These are phyloP conservation scores for Drosophila kikkawai DNA, from an alignment of 1,140 invertebrate species.

Conservation along the genomic window DNA sequence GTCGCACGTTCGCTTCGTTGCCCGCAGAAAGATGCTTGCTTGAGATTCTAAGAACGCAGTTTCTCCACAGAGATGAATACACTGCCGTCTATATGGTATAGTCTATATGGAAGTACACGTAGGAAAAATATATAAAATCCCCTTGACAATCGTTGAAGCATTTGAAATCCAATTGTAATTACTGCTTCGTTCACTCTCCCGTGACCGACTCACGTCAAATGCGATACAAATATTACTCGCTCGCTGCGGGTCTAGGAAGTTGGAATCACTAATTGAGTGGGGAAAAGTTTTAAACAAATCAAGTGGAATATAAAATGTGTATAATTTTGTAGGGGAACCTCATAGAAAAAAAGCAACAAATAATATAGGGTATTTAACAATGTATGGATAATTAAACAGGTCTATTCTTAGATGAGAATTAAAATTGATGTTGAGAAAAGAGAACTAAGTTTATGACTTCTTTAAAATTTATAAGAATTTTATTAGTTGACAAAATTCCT, in stretches of 20 bases:
- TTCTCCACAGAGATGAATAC: constrained; percentile 18
- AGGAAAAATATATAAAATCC: constrained; percentile 43
- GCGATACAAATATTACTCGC: constrained; percentile 42
- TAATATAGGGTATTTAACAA: constrained; percentile 6
- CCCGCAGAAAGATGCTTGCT: constrained; percentile 25
- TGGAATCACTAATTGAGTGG: constrained; percentile 32
- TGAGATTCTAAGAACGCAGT: constrained; percentile 49
- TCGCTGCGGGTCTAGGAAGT: constrained; percentile 42
- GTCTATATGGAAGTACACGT: constrained; percentile 12
- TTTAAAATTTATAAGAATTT: too few species aligned
- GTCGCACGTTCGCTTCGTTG: constrained; percentile 36
- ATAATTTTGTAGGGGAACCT: not conserved
- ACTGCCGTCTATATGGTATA: not conserved
- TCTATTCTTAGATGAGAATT: not conserved
- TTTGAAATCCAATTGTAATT: constrained; percentile 47
- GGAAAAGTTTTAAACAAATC: constrained; percentile 44
- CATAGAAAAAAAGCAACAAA: not conserved
- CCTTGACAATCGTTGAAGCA: constrained; percentile 35
- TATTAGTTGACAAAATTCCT: too few species aligned
- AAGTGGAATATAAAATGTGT: constrained; percentile 29
- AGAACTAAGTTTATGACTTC: too few species aligned
- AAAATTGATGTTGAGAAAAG: not conserved
- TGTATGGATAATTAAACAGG: constrained; percentile 1
- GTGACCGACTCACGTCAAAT: constrained; percentile 53
- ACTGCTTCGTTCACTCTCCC: constrained; percentile 49